Base-by-base conservation (phyloP, 2,888 invertebrate species). In the Ceraclea dissimilis region DNA sequence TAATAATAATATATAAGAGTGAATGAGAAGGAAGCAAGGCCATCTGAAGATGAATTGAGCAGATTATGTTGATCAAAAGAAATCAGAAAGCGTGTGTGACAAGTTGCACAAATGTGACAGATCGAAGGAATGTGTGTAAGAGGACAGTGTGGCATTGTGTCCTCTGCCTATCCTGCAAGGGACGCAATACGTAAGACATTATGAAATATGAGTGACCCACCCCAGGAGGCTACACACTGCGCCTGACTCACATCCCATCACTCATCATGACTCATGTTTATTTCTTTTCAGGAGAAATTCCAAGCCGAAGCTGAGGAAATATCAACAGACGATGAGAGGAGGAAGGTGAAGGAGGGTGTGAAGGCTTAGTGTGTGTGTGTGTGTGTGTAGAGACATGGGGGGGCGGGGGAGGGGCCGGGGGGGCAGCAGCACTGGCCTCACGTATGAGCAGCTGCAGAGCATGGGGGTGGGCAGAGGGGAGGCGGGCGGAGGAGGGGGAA, bases 221-320 rank as follows among this genome's bases (percentile, higher is more conserved):
- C n/a, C n/a, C n/a, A n/a, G 31, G 8, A 6, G 31, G 31, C 31
- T 31, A 11, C 31, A 31, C 31, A 31, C 31, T 31, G n/a, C n/a
- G n/a, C 31, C 11, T 11, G 6, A 31, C 31, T 11, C 11, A 31
- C 31, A 31, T 31, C 31, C 11, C 31, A 8, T n/a, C n/a, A n/a
- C n/a, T n/a, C n/a, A n/a, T n/a, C n/a, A n/a, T n/a, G n/a, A n/a
- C n/a, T n/a, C n/a, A n/a, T n/a, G n/a, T n/a, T n/a, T n/a, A n/a
- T n/a, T n/a, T n/a, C n/a, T n/a, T 39, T 39, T 10, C 63, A 80
- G 82, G 80, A 81, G 55, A 81, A 80, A 66, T 79, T 81, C 59
- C 76, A 79, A 67, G 80, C 81, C 0, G 82, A 82, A 64, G 73
- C 75, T 49, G 79, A 81, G 62, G 84, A 83, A 65, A 69, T 79